Conservation (phyloP, 2,888 invertebrate genomes). For the Lamproptera curius region DNA sequence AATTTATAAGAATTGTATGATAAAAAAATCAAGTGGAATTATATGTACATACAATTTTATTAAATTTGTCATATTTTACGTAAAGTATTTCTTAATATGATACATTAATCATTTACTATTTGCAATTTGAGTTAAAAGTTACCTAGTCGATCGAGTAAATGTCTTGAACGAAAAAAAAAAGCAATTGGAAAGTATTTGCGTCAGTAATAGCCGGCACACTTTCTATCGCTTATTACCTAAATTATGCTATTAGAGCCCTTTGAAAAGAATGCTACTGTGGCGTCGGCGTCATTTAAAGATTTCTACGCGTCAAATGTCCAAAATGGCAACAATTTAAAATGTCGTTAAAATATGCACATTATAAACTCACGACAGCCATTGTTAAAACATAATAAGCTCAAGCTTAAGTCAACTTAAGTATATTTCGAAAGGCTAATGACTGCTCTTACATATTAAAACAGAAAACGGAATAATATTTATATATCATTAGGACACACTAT, state of each 20-base stretch:
- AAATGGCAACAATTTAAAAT: slow-evolving; percentile 6
- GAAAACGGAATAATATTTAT: no score
- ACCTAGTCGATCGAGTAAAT: neutral
- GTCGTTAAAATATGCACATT: slow-evolving; percentile 3
- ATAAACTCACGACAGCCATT: neutral
- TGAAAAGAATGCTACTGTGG: slow-evolving; percentile 36
- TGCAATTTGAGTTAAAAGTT: no score
- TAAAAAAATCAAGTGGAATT: no score
- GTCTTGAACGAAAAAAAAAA: slow-evolving; percentile 22
- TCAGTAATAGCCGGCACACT: slow-evolving; percentile 30
- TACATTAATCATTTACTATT: no score
- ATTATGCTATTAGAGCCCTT: slow-evolving; percentile 46
- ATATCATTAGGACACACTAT: no score
- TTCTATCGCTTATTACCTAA: slow-evolving; percentile 35
- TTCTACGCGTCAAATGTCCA: neutral
- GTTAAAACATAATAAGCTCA: neutral
- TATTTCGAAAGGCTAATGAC: no score
- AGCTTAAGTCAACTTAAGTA: no score
- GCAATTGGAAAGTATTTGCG: slow-evolving; percentile 30
- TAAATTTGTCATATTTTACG: neutral
- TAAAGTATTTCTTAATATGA: no score
- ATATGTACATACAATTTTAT: neutral
- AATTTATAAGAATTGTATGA: no score
- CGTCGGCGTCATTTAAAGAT: neutral
- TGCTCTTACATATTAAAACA: no score